phyloP scores from a whole-genome alignment of 2,113 vertebrate species.

The Oenanthe melanoleuca region DNA sequence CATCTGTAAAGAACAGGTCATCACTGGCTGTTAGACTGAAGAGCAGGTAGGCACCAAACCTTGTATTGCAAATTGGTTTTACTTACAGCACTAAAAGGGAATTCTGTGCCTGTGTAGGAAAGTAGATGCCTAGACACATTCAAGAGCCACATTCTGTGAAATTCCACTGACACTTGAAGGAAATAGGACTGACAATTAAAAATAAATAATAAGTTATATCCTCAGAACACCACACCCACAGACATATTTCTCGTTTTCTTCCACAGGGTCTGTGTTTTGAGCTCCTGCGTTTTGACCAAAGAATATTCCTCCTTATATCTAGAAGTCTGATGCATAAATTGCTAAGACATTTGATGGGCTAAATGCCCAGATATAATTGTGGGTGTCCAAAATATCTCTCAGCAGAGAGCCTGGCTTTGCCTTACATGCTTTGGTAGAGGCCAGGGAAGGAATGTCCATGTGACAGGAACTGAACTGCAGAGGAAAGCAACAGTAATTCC shows the following conservation, averaged over 20 bases:
- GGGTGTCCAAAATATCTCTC: neutral
- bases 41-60: neutral
- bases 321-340: neutral
- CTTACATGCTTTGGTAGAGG: neutral
- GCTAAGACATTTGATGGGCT: neutral
- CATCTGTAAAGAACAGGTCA: neutral
- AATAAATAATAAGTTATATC: neutral
- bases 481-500: neutral
- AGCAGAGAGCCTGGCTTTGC: neutral
- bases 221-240: neutral
- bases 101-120: neutral
- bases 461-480: neutral
- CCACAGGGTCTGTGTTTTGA: fast-evolving
- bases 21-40: neutral
- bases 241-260: neutral
- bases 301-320: neutral
- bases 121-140: neutral
- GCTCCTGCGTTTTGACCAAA: neutral
- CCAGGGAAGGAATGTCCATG: neutral
- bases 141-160: neutral
- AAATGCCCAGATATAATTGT: neutral
- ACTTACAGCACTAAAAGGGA: neutral
- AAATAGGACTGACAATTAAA: neutral
- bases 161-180: neutral
- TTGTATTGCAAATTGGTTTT: neutral